Evolutionary conservation across 2,888 invertebrate genomes (phyloP), one percentile per base, ranked within the genome.

Genomic region (Drosophila kanekoi): DNA sequence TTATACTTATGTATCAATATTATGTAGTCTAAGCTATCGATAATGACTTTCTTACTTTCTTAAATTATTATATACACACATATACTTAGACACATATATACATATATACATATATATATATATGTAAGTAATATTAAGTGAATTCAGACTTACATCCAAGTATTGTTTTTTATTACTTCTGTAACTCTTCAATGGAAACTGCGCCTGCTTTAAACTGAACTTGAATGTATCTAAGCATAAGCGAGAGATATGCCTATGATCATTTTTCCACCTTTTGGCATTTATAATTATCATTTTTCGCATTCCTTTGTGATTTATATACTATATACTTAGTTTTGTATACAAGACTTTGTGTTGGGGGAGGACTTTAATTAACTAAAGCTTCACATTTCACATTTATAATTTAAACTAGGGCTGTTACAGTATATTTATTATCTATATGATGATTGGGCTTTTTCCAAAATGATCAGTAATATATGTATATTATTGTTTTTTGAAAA

Each of bases 61-160:
- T 77, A 77, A 77, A 64, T 47, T 44, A 51, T 28, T n/a, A n/a
- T n/a, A n/a, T n/a, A 6, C 32, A 51, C 45, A 68, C 11, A 41
- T 52, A 41, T 16, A 53, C 3, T 13, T 44, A 54, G 4, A 38
- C 5, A 35, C 18, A 45, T 23, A 51, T 28, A 14, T 53, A 52
- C 37, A 54, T 40, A 56, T 32, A 48, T 14, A 44, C 20, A 40
- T 62, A 28, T 35, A 52, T 52, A n/a, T 58, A 63, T 43, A 54
- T 37, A 20, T 53, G 51, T 72, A 73, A 61, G 72, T 58, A 51
- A 64, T 59, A 59, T 56, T 66, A 62, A 59, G 60, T 73, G 64
- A 78, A 61, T 64, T 58, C 67, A 72, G 73, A 73, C 74, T 77
- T 72, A 64, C 45, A 48, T 53, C 54, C 54, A 64, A 53, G 35